Evolutionary conservation across 2,888 invertebrate species (phyloP).

Genomic region (Pristionchus fissidentatus): DNA sequence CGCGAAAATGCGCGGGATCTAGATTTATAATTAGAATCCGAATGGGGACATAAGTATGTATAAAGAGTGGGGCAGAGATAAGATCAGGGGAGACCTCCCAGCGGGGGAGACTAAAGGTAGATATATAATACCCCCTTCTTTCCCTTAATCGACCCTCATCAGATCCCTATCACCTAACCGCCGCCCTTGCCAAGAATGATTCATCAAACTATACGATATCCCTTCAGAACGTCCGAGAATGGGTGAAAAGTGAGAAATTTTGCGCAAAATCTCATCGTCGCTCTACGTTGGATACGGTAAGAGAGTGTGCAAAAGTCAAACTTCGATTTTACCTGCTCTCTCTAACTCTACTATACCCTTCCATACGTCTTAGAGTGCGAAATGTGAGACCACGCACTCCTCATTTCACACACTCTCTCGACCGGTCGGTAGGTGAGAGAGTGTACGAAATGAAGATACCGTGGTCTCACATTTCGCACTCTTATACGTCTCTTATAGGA

Average conservation of each 20-base stretch:
- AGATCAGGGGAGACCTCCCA: not conserved
- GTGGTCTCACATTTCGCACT: too few relatives aligned
- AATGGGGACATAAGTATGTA: not conserved
- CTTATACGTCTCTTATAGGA: too few relatives aligned
- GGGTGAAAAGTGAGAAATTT: not conserved
- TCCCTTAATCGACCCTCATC: not conserved
- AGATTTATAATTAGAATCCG: not conserved
- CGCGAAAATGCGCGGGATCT: not conserved
- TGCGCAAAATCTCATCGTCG: too few relatives aligned
- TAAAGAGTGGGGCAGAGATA: not conserved
- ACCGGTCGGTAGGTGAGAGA: too few relatives aligned
- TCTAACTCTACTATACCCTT: too few relatives aligned
- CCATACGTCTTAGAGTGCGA: too few relatives aligned
- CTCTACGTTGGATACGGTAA: too few relatives aligned
- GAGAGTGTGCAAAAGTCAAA: too few relatives aligned
- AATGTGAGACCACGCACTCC: too few relatives aligned
- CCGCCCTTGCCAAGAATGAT: not conserved
- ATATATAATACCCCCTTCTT: not conserved
- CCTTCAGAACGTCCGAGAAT: not conserved
- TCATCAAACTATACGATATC: not conserved
- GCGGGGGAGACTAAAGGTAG: not conserved
- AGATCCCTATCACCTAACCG: not conserved
- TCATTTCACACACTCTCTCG: too few relatives aligned
- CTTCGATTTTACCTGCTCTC: too few relatives aligned
- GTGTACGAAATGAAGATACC: too few relatives aligned